Conservation (phyloP, 2,113 vertebrate species). For the Garra rufa region DNA sequence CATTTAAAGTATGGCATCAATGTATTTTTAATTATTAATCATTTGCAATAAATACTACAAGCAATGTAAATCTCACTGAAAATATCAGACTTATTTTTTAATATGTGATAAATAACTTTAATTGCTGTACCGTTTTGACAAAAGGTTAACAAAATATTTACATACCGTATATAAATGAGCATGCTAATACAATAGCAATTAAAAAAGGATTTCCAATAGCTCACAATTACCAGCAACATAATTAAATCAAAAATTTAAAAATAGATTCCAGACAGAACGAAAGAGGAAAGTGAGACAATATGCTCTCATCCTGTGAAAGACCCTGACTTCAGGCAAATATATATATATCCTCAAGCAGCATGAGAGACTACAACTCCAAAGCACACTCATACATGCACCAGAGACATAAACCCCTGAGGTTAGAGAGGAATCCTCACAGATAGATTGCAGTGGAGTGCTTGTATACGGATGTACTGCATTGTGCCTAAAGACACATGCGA, state of each 20-base stretch:
- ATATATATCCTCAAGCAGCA: background rate
- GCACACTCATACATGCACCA: background rate
- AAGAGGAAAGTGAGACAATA: background rate
- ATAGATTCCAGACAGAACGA: background rate
- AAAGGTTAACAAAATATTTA: background rate
- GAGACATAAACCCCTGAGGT: background rate
- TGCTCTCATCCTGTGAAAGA: background rate
- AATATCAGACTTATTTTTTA: no score
- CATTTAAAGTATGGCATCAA: background rate
- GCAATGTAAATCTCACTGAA: background rate
- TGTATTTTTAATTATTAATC: background rate
- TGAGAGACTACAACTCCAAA: background rate
- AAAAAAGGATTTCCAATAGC: background rate
- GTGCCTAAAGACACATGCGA: background rate
- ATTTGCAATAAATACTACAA: background rate
- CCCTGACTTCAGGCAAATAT: background rate
- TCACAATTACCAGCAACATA: background rate
- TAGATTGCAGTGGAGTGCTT: background rate
- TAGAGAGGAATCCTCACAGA: background rate
- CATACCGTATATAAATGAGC: background rate
- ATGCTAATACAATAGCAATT: background rate
- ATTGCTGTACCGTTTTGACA: background rate
- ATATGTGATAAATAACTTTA: background rate
- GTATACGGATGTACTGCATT: background rate
- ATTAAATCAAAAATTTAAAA: background rate